phyloP scores from a whole-genome alignment of 2,797 vertebrate genomes.

The Rachycentron canadum region DNA sequence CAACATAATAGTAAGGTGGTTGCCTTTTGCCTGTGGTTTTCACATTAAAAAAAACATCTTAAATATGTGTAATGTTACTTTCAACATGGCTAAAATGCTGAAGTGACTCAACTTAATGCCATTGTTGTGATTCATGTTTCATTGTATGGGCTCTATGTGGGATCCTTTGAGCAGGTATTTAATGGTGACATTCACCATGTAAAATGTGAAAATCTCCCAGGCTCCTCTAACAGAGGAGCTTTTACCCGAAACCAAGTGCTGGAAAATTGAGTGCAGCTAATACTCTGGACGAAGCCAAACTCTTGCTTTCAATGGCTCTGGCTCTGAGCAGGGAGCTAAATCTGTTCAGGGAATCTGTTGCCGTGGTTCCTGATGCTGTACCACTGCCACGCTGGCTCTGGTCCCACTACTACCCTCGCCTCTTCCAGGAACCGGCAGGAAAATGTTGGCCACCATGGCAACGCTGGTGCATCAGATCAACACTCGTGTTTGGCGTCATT shows the following conservation, averaged over 20 bases:
- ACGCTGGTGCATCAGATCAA: neutral
- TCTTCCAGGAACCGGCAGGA: constrained; percentile 52
- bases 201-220: constrained; percentile 38
- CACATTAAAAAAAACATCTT: neutral
- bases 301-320: constrained; percentile 44
- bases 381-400: constrained; percentile 64
- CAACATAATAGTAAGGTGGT: neutral
- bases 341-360: constrained; percentile 70
- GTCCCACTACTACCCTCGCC: constrained; percentile 60
- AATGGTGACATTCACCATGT: constrained; percentile 7
- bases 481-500: neutral
- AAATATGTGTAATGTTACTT: constrained; percentile 3
- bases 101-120: neutral
- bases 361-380: constrained; percentile 65
- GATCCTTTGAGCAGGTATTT: constrained; percentile 18
- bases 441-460: constrained; percentile 47
- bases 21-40: neutral
- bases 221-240: constrained; percentile 28
- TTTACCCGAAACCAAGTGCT: constrained; percentile 35
- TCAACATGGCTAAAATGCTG: neutral
- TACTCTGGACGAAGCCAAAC: constrained; percentile 42
- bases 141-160: neutral
- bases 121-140: neutral
- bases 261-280: constrained; percentile 51
- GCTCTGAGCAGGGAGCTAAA: constrained; percentile 52